A percentile compares a stretch with the other conserved stretches of the same genome.
phyloP scores from a whole-genome alignment of 1,140 invertebrate genomes.

The Brachionus rotundiformis region DNA sequence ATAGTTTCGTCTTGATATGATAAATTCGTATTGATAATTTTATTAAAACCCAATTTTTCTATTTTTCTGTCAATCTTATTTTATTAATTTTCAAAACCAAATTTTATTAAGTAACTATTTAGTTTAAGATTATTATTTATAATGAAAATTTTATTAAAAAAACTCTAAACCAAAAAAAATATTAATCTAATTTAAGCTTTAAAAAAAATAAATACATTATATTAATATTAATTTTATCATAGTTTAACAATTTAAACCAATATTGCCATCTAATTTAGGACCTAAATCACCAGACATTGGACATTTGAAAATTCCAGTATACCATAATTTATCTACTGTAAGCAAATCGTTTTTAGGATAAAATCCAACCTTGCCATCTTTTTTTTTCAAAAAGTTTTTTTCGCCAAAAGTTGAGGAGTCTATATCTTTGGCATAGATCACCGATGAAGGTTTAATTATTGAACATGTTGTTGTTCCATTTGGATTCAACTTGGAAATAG shows the following conservation, averaged over 20 bases:
- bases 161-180: no score
- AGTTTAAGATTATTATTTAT: no score
- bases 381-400: conserved; percentile 4
- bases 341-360: not conserved
- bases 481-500: not conserved
- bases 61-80: no score
- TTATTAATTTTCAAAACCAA: no score
- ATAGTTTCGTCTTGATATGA: no score
- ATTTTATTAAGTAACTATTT: no score
- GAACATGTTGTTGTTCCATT: conserved; percentile 18
- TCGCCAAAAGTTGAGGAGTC: not conserved
- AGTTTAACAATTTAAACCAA: not conserved
- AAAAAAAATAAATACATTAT: no score
- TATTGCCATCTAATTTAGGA: conserved; percentile 4
- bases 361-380: not conserved
- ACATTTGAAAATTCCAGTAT: conserved; percentile 31
- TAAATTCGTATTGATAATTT: no score
- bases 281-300: conserved; percentile 21
- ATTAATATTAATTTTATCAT: no score
- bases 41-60: no score
- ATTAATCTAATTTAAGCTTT: no score
- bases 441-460: not conserved
- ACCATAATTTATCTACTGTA: conserved; percentile 27
- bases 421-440: conserved; percentile 6
- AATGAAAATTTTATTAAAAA: no score